A percentile compares a stretch with the other conserved stretches of the same genome.
Evolutionary conservation across 2,113 vertebrate genomes (phyloP).

Genomic region (Chelonoidis abingdonii): DNA sequence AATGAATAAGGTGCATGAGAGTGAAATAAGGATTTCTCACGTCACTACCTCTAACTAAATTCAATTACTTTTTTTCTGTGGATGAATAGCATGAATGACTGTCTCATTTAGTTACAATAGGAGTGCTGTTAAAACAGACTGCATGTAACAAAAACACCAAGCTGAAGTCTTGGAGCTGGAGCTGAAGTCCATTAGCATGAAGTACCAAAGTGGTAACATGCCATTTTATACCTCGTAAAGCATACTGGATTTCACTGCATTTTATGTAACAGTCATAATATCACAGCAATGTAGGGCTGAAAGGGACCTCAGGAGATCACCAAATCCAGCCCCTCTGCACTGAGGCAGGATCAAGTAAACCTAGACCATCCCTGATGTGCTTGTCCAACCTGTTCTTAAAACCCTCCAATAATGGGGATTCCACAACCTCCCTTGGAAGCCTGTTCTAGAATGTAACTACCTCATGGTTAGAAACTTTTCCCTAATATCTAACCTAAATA

Average conservation of each 20-base stretch:
- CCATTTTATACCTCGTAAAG: constrained; percentile 12
- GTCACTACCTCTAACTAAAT: not conserved
- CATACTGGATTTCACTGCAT: not conserved
- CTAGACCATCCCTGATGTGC: too few relatives aligned
- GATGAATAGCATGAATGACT: not conserved
- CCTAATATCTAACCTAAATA: too few relatives aligned
- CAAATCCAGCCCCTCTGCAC: too few relatives aligned
- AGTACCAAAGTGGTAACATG: not conserved
- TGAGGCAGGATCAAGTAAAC: too few relatives aligned
- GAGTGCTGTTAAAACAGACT: not conserved
- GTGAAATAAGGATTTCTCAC: not conserved
- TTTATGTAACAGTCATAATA: not conserved
- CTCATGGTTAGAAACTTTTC: too few relatives aligned
- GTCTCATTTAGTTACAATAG: not conserved
- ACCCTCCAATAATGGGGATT: too few relatives aligned
- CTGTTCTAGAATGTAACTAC: too few relatives aligned
- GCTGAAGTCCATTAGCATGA: not conserved
- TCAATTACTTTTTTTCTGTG: not conserved
- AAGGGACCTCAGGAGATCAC: too few relatives aligned
- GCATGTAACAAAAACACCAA: not conserved
- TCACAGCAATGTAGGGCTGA: too few relatives aligned
- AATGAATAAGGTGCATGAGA: not conserved
- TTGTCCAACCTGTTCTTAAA: too few relatives aligned
- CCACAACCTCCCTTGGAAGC: too few relatives aligned
- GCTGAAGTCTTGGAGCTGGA: too few relatives aligned